Conservation (phyloP, 2,113 vertebrate genomes). For the Strix uralensis region DNA sequence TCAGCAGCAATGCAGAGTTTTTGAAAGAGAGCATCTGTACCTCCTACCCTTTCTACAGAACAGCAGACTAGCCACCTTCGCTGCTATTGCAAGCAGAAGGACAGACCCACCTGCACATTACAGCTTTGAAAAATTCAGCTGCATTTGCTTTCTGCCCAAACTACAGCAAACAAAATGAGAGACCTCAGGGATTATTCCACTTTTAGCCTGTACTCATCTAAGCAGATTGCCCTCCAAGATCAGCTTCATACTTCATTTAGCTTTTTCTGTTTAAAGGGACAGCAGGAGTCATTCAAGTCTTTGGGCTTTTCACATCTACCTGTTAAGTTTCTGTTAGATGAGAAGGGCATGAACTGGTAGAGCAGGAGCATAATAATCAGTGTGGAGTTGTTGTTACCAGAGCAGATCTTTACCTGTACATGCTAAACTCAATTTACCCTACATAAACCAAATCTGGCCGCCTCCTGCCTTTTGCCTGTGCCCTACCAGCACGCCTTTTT, state of each 20-base stretch:
- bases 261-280: slow-evolving; percentile 41
- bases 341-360: neutral
- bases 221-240: slow-evolving; percentile 59
- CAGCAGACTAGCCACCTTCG: neutral
- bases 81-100: neutral
- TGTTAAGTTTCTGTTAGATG: neutral
- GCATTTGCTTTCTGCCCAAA: slow-evolving; percentile 19
- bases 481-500: neutral
- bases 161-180: slow-evolving; percentile 29
- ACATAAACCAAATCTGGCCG: neutral
- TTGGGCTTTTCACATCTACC: neutral
- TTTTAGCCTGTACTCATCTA: slow-evolving; percentile 60
- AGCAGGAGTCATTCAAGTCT: slow-evolving; percentile 9
- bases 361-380: neutral
- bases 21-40: neutral
- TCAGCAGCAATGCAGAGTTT: neutral
- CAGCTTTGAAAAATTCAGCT: slow-evolving; percentile 12
- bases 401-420: neutral
- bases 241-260: slow-evolving; percentile 44
- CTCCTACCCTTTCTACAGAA: neutral
- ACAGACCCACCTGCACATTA: neutral
- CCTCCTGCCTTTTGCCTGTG: neutral
- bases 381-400: neutral
- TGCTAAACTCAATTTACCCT: neutral
- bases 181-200: slow-evolving; percentile 55